Evolutionary conservation across 2,113 vertebrate species (phyloP), one percentile per base, ranked within the genome.

Genomic region (Erpornis zantholeuca): DNA sequence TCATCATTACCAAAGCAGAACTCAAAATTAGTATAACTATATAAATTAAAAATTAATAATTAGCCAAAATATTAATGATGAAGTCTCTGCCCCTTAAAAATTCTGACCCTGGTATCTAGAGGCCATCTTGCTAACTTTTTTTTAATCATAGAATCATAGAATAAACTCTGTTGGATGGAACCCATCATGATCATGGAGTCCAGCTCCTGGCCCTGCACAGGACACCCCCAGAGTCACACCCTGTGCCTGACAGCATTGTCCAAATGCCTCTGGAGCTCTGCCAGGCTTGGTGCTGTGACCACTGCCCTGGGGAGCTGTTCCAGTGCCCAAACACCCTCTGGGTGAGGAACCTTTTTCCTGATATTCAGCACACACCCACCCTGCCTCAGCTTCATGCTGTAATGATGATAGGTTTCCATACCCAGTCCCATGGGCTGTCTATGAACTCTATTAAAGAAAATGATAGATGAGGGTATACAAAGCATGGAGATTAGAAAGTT

Each of bases 251-350:
- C 20, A 7, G 15, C 4, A 4, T 9, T 52, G 22, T 52, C 27
- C 52, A 66, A 52, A 18, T 0, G 0, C 24, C 33, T 15, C 28
- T 18, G 18, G n/a, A 27, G 0, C 1, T 35, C 29, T 2, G 13
- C 1, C 11, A 60, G 47, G 21, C 20, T n/a, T 38, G 8, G 16
- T 22, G 38, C 24, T 61, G 29, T 27, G 17, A 15, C n/a, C n/a
- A n/a, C n/a, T n/a, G n/a, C 5, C 14, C 42, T 44, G 38, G 14
- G 25, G 29, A 23, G 17, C 69, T 47, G 10, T 15, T 27, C 45
- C 54, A 68, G 21, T 23, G 54, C 9, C 40, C 54, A 69, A 0
- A 1, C 21, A 29, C 10, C 4, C 17, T 31, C 29, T 54, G 47
- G 16, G 4, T 27, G 47, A 54, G 3, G 9, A 75, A 27, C 0